phyloP scores from a whole-genome alignment of 2,888 invertebrate species.

The Litoditis marina region DNA sequence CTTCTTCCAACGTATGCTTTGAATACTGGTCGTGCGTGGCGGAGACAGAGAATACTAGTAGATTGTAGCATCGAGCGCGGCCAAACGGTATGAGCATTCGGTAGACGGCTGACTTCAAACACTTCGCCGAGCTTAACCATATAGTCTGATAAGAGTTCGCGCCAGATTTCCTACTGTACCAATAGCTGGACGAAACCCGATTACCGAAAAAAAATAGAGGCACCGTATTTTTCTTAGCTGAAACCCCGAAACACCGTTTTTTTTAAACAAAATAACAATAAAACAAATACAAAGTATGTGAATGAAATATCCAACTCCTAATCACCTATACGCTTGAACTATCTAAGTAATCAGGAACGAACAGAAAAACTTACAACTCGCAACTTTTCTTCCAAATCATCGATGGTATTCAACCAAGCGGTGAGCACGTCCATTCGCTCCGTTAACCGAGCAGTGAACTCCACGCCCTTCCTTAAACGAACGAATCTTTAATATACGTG shows the following conservation, averaged over 20 bases:
- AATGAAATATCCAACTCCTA: no score
- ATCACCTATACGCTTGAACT: neutral
- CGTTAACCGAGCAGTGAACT: neutral
- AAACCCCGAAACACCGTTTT: no score
- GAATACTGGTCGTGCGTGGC: conserved; percentile 27
- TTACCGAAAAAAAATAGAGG: no score
- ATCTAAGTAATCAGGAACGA: neutral
- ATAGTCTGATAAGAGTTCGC: no score
- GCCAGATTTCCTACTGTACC: no score
- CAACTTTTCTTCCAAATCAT: conserved; percentile 78
- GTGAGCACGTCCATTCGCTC: conserved; percentile 68
- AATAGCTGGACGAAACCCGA: no score
- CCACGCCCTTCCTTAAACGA: neutral
- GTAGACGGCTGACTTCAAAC: conserved; percentile 25
- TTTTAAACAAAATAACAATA: no score
- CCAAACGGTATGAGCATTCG: conserved; percentile 19
- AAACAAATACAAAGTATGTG: no score
- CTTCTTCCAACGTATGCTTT: conserved; percentile 29
- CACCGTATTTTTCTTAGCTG: no score
- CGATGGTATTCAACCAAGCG: conserved; percentile 85
- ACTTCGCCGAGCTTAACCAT: conserved; percentile 25
- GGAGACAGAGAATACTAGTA: conserved; percentile 19
- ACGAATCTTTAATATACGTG: neutral
- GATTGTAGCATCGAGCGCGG: conserved; percentile 21
- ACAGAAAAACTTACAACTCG: conserved; percentile 70